phyloP scores from a whole-genome alignment of 2,888 invertebrate genomes.

The Coronaproctus castanopsis region DNA sequence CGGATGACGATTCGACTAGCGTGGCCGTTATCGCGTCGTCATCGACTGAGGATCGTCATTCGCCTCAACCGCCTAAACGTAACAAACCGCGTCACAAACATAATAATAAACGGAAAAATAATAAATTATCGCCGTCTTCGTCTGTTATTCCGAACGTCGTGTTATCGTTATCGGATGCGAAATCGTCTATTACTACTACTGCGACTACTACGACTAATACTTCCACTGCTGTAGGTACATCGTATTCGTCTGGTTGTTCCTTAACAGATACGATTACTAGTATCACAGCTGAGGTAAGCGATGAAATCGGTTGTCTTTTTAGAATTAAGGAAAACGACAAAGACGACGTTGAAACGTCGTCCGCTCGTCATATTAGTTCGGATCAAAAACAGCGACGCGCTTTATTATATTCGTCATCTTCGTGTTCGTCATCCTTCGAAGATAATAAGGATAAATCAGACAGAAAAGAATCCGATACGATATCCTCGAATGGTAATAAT shows the following conservation, averaged over 20 bases:
- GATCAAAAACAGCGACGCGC: not conserved
- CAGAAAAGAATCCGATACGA: no score
- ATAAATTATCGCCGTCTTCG: not conserved
- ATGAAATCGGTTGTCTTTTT: no score
- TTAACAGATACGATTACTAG: no score
- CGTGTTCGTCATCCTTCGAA: no score
- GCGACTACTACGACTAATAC: no score
- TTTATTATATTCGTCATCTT: no score
- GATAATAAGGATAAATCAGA: not conserved
- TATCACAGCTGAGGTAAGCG: no score
- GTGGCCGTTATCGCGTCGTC: not conserved
- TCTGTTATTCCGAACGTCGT: not conserved
- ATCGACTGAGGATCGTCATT: constrained; percentile 1
- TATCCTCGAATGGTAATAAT: not conserved
- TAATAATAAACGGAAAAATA: not conserved
- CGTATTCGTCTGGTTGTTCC: no score
- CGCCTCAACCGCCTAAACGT: constrained; percentile 14
- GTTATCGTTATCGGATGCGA: not conserved
- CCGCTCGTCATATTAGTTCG: not conserved
- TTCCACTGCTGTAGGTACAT: no score
- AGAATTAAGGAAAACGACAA: not conserved
- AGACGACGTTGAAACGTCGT: not conserved
- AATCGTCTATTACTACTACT: not conserved
- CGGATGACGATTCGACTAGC: not conserved
- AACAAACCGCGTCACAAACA: constrained; percentile 12